Base-by-base conservation (phyloP, 2,888 invertebrate species). In the Trichopoda pennipes region DNA sequence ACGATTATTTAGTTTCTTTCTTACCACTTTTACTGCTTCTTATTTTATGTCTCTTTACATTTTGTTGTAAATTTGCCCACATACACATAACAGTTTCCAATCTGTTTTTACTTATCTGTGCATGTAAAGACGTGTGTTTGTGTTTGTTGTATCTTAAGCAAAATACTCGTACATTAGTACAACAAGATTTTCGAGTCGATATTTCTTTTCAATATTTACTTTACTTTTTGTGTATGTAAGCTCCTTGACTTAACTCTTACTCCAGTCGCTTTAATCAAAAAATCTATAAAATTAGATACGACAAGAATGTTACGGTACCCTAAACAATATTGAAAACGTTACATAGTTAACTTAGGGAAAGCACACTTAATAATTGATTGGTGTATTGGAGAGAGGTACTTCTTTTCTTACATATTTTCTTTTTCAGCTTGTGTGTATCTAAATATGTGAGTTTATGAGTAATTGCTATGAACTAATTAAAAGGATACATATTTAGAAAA, bases 281-380 rank as follows among this genome's bases (percentile, higher is more conserved):
- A 19, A 68, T 6, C 44, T 56, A 56, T 56, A 56, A 44, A 56
- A 17, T 55, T 23, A 23, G 23, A 49, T 8, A 66, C 19, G 28
- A 19, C 2, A 66, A 55, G 53, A 38, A 28, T 55, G 16, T 66
- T 64, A 58, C 28, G 35, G n/a, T 55, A 61, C 64, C 70, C 51
- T 66, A 75, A 72, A 72, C 38, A 51, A 55, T 66, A 35, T 74
- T 38, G 21, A 23, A 69, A 44, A 49, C 21, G 28, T 21, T 19
- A 19, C 55, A 55, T 4, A n/a, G 32, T 53, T 7, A 47, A 32
- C 44, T n/a, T 23, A 8, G 56, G 47, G 14, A 49, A 51, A 75
- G n/a, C n/a, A 55, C 12, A 19, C 32, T 19, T 61, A 53, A 9
- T 12, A 70, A 55, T 32, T 66, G 66, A 72, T 75, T 82, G 70